These are phyloP conservation scores for Hemitrygon akajei DNA, from an alignment of 2,797 vertebrate species.

Conservation along the genomic window DNA sequence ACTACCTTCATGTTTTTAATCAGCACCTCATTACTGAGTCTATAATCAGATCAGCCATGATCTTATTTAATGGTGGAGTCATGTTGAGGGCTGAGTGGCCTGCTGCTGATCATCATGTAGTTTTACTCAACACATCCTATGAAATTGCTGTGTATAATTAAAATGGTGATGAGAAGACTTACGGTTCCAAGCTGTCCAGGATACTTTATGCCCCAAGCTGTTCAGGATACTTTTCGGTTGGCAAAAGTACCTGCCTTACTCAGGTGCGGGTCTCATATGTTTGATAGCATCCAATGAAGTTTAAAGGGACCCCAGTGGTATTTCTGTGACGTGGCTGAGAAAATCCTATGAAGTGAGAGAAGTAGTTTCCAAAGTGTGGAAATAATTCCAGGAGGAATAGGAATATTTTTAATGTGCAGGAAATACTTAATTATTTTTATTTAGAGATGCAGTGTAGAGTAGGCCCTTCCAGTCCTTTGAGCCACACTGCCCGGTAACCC, in stretches of 20 bases:
- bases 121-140: not conserved
- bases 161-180: not conserved
- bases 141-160: not conserved
- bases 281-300: not conserved
- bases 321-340: not conserved
- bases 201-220: no score
- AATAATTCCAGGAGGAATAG: not conserved
- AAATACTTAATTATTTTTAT: no score
- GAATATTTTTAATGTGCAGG: not conserved
- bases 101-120: no score
- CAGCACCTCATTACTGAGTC: not conserved
- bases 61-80: no score
- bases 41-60: no score
- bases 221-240: not conserved
- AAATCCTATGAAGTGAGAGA: not conserved
- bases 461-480: no score
- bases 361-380: not conserved
- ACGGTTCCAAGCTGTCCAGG: no score
- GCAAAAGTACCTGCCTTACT: not conserved
- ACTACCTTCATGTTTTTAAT: not conserved
- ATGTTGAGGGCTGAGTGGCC: no score
- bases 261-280: not conserved
- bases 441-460: no score
- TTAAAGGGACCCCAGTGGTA: not conserved
- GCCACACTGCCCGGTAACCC: no score